Evolutionary conservation across 2,797 vertebrate species (phyloP), one percentile per base, ranked within the genome.

Genomic region (Clarias laeviceps): DNA sequence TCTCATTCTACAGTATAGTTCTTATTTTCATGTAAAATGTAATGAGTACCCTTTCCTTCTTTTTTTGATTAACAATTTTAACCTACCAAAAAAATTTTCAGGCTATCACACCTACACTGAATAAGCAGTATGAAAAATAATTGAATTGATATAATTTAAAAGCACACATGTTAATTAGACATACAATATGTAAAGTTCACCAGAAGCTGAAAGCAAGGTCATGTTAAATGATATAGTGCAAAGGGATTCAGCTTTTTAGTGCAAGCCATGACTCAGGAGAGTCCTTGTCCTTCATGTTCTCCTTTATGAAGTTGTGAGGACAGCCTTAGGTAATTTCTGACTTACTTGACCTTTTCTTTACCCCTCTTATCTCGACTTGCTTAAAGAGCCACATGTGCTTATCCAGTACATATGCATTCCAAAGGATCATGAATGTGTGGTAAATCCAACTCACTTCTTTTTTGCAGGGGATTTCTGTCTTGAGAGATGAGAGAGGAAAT

Each of bases 291-390:
- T 57, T 50, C 62, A 84, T 24, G 14, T 72, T n/a, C 69, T 40
- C 22, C 88, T 87, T 82, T 89, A 88, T 88, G 88, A 88, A 92
- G 92, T 91, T 91, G 91, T 94, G 94, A 93, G 93, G 94, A 93
- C 93, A 93, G 91, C 93, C 80, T 84, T 69, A 72, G 76, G 82
- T 80, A 18, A 80, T 84, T 79, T 45, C 77, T 80, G 74, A 83
- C 76, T 78, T n/a, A 29, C 68, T 11, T 80, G 82, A 69, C 74
- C 78, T 80, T 70, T 77, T n/a, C 76, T 74, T 78, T 27, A 45
- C 59, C 61, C 29, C 70, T 57, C 68, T 37, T 18, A 27, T 73
- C 40, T 73, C 24, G 50, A 4, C 70, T 73, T 69, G 24, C 66
- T 83, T 40, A 50, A 80, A 61, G 66, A 57, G 62, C 50, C 29